These are phyloP conservation scores for Lepidothrix coronata DNA, from an alignment of 2,113 vertebrate genomes.

Conservation along the genomic window DNA sequence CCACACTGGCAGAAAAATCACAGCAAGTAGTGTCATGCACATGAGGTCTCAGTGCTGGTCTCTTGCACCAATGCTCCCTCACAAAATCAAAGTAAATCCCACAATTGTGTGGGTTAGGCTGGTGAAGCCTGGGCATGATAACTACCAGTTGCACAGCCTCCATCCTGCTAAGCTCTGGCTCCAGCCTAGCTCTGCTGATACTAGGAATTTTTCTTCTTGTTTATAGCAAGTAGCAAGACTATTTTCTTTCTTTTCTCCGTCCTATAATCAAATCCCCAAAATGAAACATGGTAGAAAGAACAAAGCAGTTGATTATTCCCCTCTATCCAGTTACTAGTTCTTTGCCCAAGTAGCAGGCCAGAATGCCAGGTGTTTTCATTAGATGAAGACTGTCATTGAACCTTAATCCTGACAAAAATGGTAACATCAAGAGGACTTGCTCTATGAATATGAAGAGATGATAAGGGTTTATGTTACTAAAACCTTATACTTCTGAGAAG, in stretches of 20 bases:
- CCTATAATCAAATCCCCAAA: background rate
- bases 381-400: background rate
- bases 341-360: background rate
- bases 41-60: background rate
- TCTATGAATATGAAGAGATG: background rate
- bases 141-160: background rate
- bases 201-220: slow-evolving; percentile 47
- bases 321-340: background rate
- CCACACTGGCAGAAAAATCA: background rate
- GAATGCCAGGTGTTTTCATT: background rate
- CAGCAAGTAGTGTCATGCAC: background rate
- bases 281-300: background rate
- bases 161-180: background rate
- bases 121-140: background rate
- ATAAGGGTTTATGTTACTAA: background rate
- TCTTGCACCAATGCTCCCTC: background rate
- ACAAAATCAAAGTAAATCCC: background rate
- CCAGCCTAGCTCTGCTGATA: slow-evolving; percentile 14
- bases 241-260: background rate
- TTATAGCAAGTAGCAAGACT: background rate
- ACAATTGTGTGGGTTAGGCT: background rate
- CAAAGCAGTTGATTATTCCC: background rate
- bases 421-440: background rate
- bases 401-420: background rate
- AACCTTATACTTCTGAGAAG: background rate